Base-by-base conservation (phyloP, 1,140 invertebrate genomes). In the Rhagoletis zephyria region DNA sequence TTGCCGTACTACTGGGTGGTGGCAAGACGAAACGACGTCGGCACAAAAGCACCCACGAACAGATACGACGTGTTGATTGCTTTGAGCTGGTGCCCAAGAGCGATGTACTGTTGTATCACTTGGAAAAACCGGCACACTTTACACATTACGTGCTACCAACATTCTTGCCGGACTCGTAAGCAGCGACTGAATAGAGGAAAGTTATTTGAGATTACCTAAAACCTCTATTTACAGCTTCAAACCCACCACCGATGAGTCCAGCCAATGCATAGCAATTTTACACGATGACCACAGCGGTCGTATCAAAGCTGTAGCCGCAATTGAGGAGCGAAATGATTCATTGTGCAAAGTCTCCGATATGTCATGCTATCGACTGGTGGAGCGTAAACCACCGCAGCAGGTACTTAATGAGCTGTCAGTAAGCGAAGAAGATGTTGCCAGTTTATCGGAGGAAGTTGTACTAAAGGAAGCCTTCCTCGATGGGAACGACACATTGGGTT, bases 21-120 rank as follows among this genome's bases (percentile, higher is more conserved):
- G 91, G 91, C 7, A 92, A 92, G 60, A 91, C 89, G 92, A 94
- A 70, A 93, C 95, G 61, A 93, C 94, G 88, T 91, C 94, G 74
- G 92, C 96, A 89, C 91, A 93, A 94, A 63, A 95, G 96, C 60
- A 95, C 95, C 4, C 94, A 96, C 90, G 96, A 97, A 91, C 95
- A 97, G 93, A 93, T 95, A 1, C 93, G 94, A 61, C 90, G 93
- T 19, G 93, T 96, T 0, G 93, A 95, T 87, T 93, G 94, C 30
- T 93, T 94, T 4, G 94, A 94, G 67, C 87, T 91, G 0, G 90
- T 96, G 7, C 88, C 92, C 90, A 85, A 94, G 92, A 56, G 91
- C 2, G 94, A 95, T 89, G 94, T 94, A 0, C 89, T 94, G 48
- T 89, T 97, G 9, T 91, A 96, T 30, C 95, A 95, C 90, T 90